phyloP scores from a whole-genome alignment of 1,140 invertebrate genomes.

The Theocolax elegans region DNA sequence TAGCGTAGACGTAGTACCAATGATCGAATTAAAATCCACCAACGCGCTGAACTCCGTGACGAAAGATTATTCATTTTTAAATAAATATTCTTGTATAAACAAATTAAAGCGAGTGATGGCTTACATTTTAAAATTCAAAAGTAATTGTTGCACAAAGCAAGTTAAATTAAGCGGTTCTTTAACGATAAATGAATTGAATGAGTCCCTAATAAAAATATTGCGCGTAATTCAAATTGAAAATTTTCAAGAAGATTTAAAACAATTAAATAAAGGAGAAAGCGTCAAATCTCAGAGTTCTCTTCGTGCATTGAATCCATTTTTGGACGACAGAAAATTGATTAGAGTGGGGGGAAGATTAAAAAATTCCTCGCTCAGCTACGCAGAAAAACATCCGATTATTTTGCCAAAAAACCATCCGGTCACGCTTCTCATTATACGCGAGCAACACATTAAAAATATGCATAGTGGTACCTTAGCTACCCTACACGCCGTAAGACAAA shows the following conservation, averaged over 20 bases:
- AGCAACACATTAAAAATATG: background rate
- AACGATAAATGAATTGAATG: background rate
- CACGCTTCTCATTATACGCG: background rate
- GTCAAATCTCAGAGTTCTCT: background rate
- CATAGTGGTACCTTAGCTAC: background rate
- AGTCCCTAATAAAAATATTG: background rate
- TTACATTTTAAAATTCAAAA: background rate
- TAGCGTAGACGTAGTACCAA: background rate
- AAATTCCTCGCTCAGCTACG: background rate
- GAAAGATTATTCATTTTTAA: background rate
- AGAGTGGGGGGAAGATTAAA: slow-evolving; percentile 14
- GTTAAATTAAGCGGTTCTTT: background rate
- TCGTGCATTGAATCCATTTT: slow-evolving; percentile 16
- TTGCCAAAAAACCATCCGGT: no score
- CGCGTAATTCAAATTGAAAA: background rate
- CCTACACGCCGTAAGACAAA: background rate
- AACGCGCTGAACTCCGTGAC: background rate
- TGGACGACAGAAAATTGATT: slow-evolving; percentile 31
- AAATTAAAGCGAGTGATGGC: background rate
- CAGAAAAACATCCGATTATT: no score
- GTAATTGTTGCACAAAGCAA: background rate
- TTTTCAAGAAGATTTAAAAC: background rate
- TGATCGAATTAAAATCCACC: background rate
- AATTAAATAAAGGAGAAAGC: background rate
- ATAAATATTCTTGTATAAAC: background rate